phyloP scores from a whole-genome alignment of 2,888 invertebrate genomes.

The Myopa tessellatipennis region DNA sequence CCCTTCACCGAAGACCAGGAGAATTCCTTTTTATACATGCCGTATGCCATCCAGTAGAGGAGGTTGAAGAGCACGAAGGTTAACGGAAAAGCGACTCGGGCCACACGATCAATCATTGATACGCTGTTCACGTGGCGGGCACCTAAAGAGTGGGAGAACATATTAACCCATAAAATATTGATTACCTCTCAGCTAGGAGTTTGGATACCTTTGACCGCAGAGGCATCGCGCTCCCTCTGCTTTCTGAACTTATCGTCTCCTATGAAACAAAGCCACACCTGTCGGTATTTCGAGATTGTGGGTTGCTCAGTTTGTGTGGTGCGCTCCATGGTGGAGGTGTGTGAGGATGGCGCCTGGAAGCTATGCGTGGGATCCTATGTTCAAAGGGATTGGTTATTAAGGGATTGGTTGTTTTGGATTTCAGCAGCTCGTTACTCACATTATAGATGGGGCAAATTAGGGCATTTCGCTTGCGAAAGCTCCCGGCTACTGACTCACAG shows the following conservation, averaged over 20 bases:
- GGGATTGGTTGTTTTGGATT: too few species aligned
- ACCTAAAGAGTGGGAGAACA: constrained; percentile 43
- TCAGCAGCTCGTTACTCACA: constrained; percentile 63
- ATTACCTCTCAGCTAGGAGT: too few species aligned
- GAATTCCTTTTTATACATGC: constrained; percentile 74
- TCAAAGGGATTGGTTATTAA: not conserved
- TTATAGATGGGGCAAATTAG: constrained; percentile 76
- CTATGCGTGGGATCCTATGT: constrained; percentile 68
- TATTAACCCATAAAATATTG: not conserved
- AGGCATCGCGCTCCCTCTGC: constrained; percentile 81
- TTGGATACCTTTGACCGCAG: constrained; percentile 59
- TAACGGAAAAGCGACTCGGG: constrained; percentile 84
- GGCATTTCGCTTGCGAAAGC: constrained; percentile 71
- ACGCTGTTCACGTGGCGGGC: constrained; percentile 85
- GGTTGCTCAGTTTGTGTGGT: constrained; percentile 84
- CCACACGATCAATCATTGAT: constrained; percentile 84
- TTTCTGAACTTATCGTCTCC: constrained; percentile 82
- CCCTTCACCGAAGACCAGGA: constrained; percentile 51
- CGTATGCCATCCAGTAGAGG: constrained; percentile 90
- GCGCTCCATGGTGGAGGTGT: constrained; percentile 79
- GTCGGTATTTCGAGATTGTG: constrained; percentile 80
- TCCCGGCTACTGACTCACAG: constrained; percentile 57
- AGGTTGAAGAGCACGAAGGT: constrained; percentile 88
- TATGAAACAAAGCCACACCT: constrained; percentile 83
- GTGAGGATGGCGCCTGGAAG: constrained; percentile 62